Evolutionary conservation across 2,888 invertebrate species (phyloP).

Genomic region (Noctua fimbriata): DNA sequence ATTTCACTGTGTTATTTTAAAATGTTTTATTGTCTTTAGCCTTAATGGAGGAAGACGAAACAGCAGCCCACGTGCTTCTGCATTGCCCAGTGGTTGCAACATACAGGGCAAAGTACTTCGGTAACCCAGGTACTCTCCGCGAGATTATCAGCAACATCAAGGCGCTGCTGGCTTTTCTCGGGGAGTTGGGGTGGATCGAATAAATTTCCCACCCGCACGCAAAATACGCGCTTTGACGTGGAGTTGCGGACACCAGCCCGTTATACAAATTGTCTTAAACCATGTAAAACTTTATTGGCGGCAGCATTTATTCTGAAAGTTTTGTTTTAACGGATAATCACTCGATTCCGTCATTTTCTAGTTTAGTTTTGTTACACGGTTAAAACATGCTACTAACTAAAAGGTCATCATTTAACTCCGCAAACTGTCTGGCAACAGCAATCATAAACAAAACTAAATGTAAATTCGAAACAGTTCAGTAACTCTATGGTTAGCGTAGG

Average conservation of each 20-base stretch:
- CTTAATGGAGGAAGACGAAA: no score
- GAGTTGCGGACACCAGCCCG: no score
- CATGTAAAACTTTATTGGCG: not conserved
- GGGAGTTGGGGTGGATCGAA: no score
- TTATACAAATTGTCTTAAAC: not conserved
- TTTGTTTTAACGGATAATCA: not conserved
- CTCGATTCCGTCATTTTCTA: not conserved
- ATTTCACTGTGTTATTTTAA: not conserved
- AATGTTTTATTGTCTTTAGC: not conserved
- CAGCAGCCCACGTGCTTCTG: no score
- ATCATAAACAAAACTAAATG: constrained; percentile 24
- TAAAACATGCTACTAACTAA: not conserved
- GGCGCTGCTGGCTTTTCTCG: no score
- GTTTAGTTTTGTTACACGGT: not conserved
- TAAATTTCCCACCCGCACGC: no score
- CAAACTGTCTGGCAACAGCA: constrained; percentile 6
- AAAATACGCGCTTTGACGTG: no score
- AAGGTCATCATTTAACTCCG: not conserved
- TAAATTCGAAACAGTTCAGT: constrained; percentile 46
- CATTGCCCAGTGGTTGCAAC: no score
- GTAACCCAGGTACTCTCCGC: no score
- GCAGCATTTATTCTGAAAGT: not conserved
- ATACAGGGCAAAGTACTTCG: no score
- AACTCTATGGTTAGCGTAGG: constrained; percentile 53
- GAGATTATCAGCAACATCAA: no score